Base-by-base conservation (phyloP, 2,797 vertebrate genomes). In the Oreochromis grahami region DNA sequence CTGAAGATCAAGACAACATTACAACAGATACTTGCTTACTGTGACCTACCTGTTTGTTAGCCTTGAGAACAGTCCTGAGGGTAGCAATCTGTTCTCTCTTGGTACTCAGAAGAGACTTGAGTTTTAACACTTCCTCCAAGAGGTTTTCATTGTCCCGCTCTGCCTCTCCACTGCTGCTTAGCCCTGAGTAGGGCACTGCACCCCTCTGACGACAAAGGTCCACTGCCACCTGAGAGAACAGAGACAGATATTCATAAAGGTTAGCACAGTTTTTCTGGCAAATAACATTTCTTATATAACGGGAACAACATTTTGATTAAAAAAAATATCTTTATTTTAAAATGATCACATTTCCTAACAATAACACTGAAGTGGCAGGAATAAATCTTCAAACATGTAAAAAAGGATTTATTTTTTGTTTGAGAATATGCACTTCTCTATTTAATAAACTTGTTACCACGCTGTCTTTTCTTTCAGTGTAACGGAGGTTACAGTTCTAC, bases 21-120 rank as follows among this genome's bases (percentile, higher is more conserved):
- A 29, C 7, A 24, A 24, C 6, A 38, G 43, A 6, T 6, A 11
- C 58, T 34, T 34, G 48, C 24, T 48, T 36, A 45, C 81, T 48
- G 53, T 13, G 34, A 36, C 81, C 50, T 91, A 97, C 97, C 97
- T 98, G 97, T 76, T 98, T 98, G 93, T 97, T 98, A 76, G 97
- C 97, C 92, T 97, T 98, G 24, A 98, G 96, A 82, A 98, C 97
- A 38, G 97, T 97, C 92, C 97, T 96, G 68, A 98, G 96, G 1
- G 97, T 98, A 29, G 97, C 97, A 7, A 98, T 97, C 94, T 98
- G 97, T 78, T 98, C 97, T 76, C 97, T 95, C 93, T 98, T 98
- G 79, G 97, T 98, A 94, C 97, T 97, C 76, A 98, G 95, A 60
- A 97, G 95, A n/a, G 97, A 97, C 89, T 97, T 97, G 32, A 98